Conservation (phyloP, 2,113 vertebrate genomes). For the Gadus macrocephalus region DNA sequence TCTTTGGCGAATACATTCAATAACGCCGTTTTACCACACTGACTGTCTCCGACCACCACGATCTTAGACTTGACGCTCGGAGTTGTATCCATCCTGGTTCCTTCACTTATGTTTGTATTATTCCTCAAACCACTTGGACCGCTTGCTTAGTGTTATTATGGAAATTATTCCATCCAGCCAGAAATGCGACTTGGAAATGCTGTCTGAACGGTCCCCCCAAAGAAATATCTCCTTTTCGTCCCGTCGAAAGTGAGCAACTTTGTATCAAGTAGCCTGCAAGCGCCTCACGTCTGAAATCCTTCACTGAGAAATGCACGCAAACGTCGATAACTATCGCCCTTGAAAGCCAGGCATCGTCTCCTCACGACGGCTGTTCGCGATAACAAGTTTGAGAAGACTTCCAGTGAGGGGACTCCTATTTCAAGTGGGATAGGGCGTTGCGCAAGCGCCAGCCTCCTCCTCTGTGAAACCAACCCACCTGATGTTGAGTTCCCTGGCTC, state of each 20-base stretch:
- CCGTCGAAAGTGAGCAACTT: too few species aligned
- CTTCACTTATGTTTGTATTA: background rate
- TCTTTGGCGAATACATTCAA: conserved; percentile 82
- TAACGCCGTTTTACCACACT: conserved; percentile 51
- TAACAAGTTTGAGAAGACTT: conserved; percentile 4
- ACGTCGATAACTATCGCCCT: background rate
- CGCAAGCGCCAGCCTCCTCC: conserved; percentile 10
- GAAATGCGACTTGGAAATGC: background rate
- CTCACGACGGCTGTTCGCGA: background rate
- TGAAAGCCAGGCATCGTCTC: background rate
- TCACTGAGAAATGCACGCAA: background rate
- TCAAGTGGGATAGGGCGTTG: conserved; percentile 15
- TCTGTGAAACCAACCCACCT: background rate
- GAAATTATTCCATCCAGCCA: background rate
- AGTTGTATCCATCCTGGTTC: conserved; percentile 34
- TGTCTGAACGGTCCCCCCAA: background rate
- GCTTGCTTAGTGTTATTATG: background rate
- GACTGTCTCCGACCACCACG: conserved; percentile 51
- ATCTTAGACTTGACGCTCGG: conserved; percentile 46
- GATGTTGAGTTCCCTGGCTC: too few species aligned
- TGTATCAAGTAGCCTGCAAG: too few species aligned
- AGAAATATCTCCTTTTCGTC: background rate
- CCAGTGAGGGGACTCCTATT: background rate
- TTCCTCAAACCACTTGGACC: background rate
- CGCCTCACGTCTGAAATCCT: background rate